Evolutionary conservation across 2,888 invertebrate genomes (phyloP), one percentile per base, ranked within the genome.

Genomic region (Adineta ricciae): DNA sequence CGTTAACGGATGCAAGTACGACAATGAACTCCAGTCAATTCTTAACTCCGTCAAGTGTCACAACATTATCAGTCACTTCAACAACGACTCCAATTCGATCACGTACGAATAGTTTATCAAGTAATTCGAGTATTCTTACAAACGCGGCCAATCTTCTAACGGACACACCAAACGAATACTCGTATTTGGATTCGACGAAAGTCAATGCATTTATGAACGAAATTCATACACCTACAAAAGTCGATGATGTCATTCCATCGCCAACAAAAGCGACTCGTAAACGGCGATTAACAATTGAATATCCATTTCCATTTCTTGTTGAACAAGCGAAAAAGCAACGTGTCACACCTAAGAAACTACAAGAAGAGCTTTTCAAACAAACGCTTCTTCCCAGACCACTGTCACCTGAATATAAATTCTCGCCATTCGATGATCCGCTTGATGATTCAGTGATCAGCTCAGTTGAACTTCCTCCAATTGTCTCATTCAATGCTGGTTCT

Each of bases 231-330:
- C 11, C 27, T 32, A 7, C 56, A 1, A 64, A 64, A 64, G 16
- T 64, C 1, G 64, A 64, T 32, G 32, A 32, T 27, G 4, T 64
- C 0, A 32, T 64, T 16, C 14, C 27, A 64, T 64, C 64, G 1
- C 64, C 64, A 64, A 27, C 32, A 32, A 64, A 64, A 64, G 2
- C 16, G 24, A 78, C 41, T 24, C 78, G 38, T 24, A 78, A 78
- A 78, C 24, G 78, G 24, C 21, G 41, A 41, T 78, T 78, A 78
- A 78, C 36, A n/a, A 38, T 78, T 41, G 78, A 78, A 78, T 78
- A 41, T 78, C 78, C 78, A 78, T 78, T 78, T 78, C 64, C 64
- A 64, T 64, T 64, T 64, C 64, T 64, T 27, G 64, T 64, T 64
- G 64, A 64, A 32, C 64, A 64, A 64, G 64, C 64, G 19, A 64